Base-by-base conservation (phyloP, 2,113 vertebrate species). In the Cyprinodon tularosa region DNA sequence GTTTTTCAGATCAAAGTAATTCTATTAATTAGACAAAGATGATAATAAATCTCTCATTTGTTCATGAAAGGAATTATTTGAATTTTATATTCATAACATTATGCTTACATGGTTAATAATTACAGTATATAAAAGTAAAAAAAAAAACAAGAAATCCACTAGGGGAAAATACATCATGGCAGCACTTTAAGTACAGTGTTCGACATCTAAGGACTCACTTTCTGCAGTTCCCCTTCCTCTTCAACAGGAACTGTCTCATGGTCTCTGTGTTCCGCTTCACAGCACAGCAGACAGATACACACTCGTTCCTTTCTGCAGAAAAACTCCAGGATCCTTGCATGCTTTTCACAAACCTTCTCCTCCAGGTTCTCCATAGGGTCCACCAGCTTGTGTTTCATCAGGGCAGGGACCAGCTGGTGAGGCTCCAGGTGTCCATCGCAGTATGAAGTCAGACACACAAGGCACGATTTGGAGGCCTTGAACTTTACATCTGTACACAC, bases 221-320 rank as follows among this genome's bases (percentile, higher is more conserved):
- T 93, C 66, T 77, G 81, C 4, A 37, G 47, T 45, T 7, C 72
- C 3, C 82, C 86, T 65, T 95, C 94, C 14, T 94, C 79, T 14
- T 91, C 90, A 11, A 94, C 53, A 0, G 90, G 9, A 14, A 93
- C 62, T 0, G 80, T 62, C 12, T 92, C 53, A 0, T 95, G 93
- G 64, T 69, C 47, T 78, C 67, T 82, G 80, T 94, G 94, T 4
- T 90, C 88, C 0, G 74, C 84, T 78, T 90, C 87, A 0, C 79
- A 42, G 72, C 95, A 95, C 63, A 90, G 44, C 11, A 77, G 57
- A 44, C 95, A 95, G 69, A 96, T 61, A 36, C 85, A 92, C 47
- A 62, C 81, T 68, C 88, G 72, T 0, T 95, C 94, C 0, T 76
- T 64, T 61, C 88, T 83, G 83, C 95, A 95, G 86, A 78, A 95